Evolutionary conservation across 2,888 invertebrate genomes (phyloP), one percentile per base, ranked within the genome.

Genomic region (Cosmia trapezina): DNA sequence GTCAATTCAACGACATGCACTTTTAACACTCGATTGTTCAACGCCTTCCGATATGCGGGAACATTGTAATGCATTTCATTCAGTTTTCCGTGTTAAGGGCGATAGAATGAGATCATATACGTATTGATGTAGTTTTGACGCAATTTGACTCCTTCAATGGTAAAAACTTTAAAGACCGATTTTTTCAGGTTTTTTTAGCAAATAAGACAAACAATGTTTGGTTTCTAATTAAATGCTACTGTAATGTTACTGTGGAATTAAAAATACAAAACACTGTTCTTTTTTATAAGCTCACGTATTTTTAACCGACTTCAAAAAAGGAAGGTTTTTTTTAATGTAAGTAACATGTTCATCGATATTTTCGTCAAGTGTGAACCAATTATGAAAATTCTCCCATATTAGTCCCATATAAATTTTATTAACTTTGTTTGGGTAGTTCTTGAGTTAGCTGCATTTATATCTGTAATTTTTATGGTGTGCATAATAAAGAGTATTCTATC

Each of bases 1-100:
- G 86, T 91, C 89, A 88, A 85, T 84, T 80, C 67, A 82, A 85
- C 86, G 83, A 84, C 86, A 86, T 87, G 87, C 84, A 81, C 73
- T 83, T 86, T 86, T 77, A 83, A 76, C 73, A 76, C 70, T 64
- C 49, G 56, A 73, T 66, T 63, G n/a, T 77, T 43, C 33, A 63
- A 68, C 64, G 47, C 70, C 65, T 76, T 76, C 73, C 70, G 71
- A 78, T 56, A 69, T 61, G n/a, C 49, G 41, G 33, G 61, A n/a
- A 68, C 64, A 67, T 62, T 74, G 51, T 60, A 63, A 63, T 37
- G 28, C 43, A 51, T 68, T 60, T 59, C 51, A 47, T 59, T 62
- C 57, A 12, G 17, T 53, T 81, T 64, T 66, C 43, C 65, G 19
- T 57, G 14, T 56, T 57, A 56, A 53, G 14, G 14, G 62, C 57